A percentile compares a stretch with the other conserved stretches of the same genome.
Conservation (phyloP, 1,140 invertebrate genomes). For the Ridgeia piscesae region DNA sequence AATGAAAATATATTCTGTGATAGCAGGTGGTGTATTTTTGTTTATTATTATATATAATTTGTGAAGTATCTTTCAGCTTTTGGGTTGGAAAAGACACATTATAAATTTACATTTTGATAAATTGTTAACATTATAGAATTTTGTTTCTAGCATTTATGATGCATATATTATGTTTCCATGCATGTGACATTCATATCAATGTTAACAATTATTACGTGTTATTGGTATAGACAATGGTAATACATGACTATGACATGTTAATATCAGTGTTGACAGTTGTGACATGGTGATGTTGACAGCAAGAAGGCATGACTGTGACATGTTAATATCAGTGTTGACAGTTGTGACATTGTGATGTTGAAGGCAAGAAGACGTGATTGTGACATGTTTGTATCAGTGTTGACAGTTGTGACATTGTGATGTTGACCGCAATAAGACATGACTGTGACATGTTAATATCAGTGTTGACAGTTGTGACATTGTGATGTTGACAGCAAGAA, state of each 20-base stretch:
- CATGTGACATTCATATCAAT: background rate
- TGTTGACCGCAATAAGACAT: background rate
- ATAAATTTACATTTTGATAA: too few species aligned
- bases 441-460: background rate
- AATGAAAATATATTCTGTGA: too few species aligned
- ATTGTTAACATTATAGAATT: too few species aligned
- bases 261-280: background rate
- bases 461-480: background rate
- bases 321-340: background rate
- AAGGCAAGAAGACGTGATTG: background rate
- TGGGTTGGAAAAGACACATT: too few species aligned
- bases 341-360: slow-evolving; percentile 6
- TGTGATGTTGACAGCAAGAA: background rate
- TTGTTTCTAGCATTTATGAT: too few species aligned
- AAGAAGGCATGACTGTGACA: background rate
- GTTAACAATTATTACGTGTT: background rate
- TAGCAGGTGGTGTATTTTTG: too few species aligned
- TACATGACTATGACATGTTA: background rate
- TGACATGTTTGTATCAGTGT: background rate
- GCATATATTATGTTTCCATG: too few species aligned
- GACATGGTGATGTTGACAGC: slow-evolving; percentile 13
- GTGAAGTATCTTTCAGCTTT: too few species aligned
- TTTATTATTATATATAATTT: too few species aligned
- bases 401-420: background rate
- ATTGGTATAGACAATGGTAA: background rate